Evolutionary conservation across 2,888 invertebrate genomes (phyloP), one percentile per base, ranked within the genome.

Genomic region (Heliconius hortense): DNA sequence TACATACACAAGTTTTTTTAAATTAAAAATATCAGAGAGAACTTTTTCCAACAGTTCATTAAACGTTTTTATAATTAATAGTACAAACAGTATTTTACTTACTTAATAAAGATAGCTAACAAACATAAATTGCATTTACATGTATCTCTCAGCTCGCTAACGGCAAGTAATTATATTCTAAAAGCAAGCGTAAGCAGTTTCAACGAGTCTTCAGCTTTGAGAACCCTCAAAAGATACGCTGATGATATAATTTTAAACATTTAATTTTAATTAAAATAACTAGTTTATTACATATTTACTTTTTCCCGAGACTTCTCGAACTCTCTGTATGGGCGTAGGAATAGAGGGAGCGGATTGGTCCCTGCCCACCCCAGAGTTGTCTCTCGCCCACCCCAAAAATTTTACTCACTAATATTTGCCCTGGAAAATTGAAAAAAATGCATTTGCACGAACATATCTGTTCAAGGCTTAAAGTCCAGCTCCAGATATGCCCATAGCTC

Each of bases 81-180:
- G 11, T n/a, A 66, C 66, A 66, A 66, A 66, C 39, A 24, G 39
- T 24, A 66, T 18, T 43, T n/a, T 2, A 11, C 48, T 66, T 15
- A 66, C 39, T 43, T 66, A 66, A 39, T 62, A 62, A 60, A 71
- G 28, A 18, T 24, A 8, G 53, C 69, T 56, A 69, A 35, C 15
- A 71, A 71, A 60, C 43, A 71, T 59, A 62, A 71, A 43, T 71
- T 71, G 26, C 24, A 43, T 71, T 71, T 60, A 71, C 60, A 62
- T 71, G 48, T 69, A 62, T 71, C 71, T 71, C 71, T 71, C 26
- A 39, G 26, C 26, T 71, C 43, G 43, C 60, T 62, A 71, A 71
- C 60, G 43, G 71, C 71, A 62, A 71, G 39, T 71, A 62, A 71
- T 71, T 71, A 71, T 62, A 71, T 71, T 71, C 71, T 71, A 71